A percentile compares a stretch with the other conserved stretches of the same genome.
These are phyloP conservation scores for Mellilla xanthometata DNA, from an alignment of 2,888 invertebrate species.

Conservation along the genomic window DNA sequence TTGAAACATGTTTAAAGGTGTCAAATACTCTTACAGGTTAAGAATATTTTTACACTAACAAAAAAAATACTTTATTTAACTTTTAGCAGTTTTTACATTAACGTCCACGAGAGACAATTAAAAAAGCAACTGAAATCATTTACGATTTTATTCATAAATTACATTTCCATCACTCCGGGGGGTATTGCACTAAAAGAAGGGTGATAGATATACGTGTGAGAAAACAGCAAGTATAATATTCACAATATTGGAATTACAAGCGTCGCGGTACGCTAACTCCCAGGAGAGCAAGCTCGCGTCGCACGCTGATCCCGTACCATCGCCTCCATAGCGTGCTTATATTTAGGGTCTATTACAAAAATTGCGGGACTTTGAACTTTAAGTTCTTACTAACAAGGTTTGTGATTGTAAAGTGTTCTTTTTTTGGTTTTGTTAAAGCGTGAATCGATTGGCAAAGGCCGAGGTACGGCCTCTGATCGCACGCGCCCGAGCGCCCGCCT, in stretches of 20 bases:
- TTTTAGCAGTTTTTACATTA: too few relatives aligned
- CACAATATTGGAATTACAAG: constrained; percentile 64
- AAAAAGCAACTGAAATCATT: constrained; percentile 13
- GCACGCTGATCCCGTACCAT: constrained; percentile 16
- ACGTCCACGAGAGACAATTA: background rate
- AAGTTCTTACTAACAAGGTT: too few relatives aligned
- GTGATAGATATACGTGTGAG: constrained; percentile 56
- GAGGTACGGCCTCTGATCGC: constrained; percentile 38
- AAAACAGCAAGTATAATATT: constrained; percentile 69
- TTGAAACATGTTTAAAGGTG: too few relatives aligned
- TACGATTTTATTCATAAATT: constrained; percentile 21
- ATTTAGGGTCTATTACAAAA: too few relatives aligned
- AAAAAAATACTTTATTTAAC: too few relatives aligned
- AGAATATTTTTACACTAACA: too few relatives aligned
- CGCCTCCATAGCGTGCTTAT: too few relatives aligned
- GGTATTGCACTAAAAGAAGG: constrained; percentile 42
- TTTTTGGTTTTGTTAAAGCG: too few relatives aligned
- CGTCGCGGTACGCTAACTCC: constrained; percentile 37
- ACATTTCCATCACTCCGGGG: constrained; percentile 37
- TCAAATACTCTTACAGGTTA: too few relatives aligned
- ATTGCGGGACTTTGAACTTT: too few relatives aligned
- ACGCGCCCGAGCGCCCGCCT: constrained; percentile 40
- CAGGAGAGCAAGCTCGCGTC: constrained; percentile 41
- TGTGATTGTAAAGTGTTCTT: too few relatives aligned
- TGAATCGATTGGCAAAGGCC: too few relatives aligned